A percentile compares a stretch with the other conserved stretches of the same genome.
These are phyloP conservation scores for Oxytorus armatus DNA, from an alignment of 2,888 invertebrate genomes.

Conservation along the genomic window DNA sequence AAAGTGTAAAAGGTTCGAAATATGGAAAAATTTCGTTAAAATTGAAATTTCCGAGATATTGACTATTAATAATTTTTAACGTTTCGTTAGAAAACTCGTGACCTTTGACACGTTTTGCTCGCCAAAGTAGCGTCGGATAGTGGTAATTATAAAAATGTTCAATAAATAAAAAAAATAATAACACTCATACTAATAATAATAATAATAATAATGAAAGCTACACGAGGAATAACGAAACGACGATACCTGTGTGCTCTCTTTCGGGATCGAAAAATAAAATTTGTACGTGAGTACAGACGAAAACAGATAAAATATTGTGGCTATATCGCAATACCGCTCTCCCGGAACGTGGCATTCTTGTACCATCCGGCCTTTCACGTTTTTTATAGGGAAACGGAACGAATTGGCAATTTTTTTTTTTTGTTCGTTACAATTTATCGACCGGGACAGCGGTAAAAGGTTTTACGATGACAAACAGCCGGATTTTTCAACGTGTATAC, in stretches of 20 bases:
- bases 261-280: conserved; percentile 33
- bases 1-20: conserved; percentile 31
- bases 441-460: conserved; percentile 68
- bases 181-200: not conserved
- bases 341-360: no score
- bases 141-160: conserved; percentile 17
- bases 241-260: conserved; percentile 40
- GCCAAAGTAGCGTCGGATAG: conserved; percentile 28
- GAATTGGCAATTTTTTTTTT: no score
- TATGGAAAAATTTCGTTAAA: not conserved
- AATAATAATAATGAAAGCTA: conserved; percentile 27
- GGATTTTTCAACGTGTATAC: conserved; percentile 70
- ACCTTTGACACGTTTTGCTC: conserved; percentile 50
- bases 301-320: conserved; percentile 47
- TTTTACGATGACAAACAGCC: conserved; percentile 65
- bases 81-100: not conserved
- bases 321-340: conserved; percentile 57
- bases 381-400: no score
- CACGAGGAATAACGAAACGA: conserved; percentile 48
- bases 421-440: conserved; percentile 35
- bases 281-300: conserved; percentile 60
- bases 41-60: not conserved
- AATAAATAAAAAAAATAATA: not conserved
- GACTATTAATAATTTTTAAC: not conserved
- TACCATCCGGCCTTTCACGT: no score